Conservation (phyloP, 1,140 invertebrate genomes). For the Metopolophium dirhodum region DNA sequence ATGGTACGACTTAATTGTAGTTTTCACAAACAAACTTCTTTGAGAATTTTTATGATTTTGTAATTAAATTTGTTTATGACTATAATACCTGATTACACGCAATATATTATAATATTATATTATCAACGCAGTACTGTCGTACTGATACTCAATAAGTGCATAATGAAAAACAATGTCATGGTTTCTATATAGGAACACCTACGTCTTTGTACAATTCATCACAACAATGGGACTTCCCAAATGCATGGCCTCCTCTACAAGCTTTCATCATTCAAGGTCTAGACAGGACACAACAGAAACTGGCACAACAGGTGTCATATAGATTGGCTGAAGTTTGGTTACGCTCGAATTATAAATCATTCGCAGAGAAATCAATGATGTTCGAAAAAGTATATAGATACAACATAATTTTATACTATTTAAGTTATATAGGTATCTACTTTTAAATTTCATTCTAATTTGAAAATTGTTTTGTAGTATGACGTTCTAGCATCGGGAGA, state of each 20-base stretch:
- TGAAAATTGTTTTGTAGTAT: constrained; percentile 68
- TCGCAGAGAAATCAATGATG: constrained; percentile 69
- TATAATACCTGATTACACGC: neutral
- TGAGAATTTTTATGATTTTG: neutral
- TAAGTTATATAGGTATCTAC: neutral
- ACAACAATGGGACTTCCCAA: constrained; percentile 91
- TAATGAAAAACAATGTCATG: neutral
- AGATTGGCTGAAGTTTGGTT: constrained; percentile 70
- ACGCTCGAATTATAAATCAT: constrained; percentile 68
- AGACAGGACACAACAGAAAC: constrained; percentile 63
- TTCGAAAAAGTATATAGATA: constrained; percentile 79
- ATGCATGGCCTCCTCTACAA: constrained; percentile 86
- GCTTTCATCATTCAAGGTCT: constrained; percentile 70
- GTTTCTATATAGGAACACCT: constrained; percentile 69
- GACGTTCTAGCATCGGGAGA: constrained; percentile 73
- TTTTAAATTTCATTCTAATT: neutral
- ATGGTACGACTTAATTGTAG: constrained; percentile 29
- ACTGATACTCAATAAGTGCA: neutral
- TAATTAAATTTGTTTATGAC: neutral
- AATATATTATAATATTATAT: neutral
- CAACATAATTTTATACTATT: neutral
- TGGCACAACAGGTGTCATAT: constrained; percentile 65
- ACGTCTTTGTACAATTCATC: constrained; percentile 72
- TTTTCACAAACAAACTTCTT: neutral
- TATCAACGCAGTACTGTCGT: neutral